phyloP scores from a whole-genome alignment of 2,797 vertebrate species.

The Amniataba percoides region DNA sequence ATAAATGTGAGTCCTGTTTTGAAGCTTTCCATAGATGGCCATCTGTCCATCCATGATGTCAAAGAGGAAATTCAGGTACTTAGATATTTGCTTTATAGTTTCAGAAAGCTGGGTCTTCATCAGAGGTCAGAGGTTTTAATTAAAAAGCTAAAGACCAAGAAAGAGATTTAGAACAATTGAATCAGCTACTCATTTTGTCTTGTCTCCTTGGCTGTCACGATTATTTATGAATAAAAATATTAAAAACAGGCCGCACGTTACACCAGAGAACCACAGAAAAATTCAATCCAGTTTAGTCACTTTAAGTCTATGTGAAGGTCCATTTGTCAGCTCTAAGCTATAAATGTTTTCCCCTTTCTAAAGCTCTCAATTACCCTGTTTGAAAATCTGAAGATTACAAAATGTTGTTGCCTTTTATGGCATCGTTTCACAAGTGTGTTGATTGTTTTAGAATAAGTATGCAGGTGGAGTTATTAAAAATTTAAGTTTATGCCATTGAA shows the following conservation, averaged over 20 bases:
- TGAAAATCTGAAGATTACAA: not conserved
- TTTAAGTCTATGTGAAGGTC: not conserved
- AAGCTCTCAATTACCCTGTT: conserved; percentile 1
- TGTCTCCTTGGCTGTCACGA: not conserved
- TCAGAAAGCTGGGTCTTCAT: not conserved
- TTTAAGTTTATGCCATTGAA: conserved; percentile 48
- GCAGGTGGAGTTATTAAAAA: conserved; percentile 33
- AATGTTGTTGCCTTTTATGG: conserved; percentile 10
- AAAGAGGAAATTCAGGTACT: not conserved
- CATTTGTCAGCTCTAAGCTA: not conserved
- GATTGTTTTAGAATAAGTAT: conserved; percentile 23
- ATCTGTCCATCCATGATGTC: not conserved
- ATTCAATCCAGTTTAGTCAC: not conserved
- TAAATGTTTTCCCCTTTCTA: not conserved
- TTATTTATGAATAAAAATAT: conserved; percentile 5
- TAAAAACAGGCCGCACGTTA: not conserved
- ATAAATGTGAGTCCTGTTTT: not conserved
- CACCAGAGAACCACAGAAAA: not conserved
- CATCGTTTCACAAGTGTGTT: conserved; percentile 31
- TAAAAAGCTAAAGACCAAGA: not conserved
- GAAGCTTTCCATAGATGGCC: not conserved
- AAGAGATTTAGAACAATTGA: not conserved
- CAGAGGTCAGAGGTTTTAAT: not conserved
- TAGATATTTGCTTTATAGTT: not conserved
- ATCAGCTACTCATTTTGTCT: not conserved